phyloP scores from a whole-genome alignment of 1,140 invertebrate species.

The Aphis craccivora region DNA sequence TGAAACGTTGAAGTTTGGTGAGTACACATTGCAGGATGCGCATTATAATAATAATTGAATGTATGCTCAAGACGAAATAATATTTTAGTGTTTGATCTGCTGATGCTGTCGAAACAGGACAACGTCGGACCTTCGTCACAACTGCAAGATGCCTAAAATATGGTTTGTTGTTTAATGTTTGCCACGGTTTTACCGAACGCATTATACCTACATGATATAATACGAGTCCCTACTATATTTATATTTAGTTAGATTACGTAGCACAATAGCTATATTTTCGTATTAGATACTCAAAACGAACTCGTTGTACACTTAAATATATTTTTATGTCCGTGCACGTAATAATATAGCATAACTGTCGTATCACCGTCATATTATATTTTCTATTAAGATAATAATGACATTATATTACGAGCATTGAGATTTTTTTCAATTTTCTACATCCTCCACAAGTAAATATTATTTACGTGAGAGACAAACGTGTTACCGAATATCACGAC shows the following conservation, averaged over 20 bases:
- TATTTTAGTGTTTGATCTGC: neutral
- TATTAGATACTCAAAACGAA: neutral
- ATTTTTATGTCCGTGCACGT: neutral
- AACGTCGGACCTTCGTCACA: neutral
- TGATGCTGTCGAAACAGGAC: neutral
- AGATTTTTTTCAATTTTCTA: neutral
- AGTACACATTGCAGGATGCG: neutral
- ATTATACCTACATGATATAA: neutral
- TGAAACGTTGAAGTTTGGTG: neutral
- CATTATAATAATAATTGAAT: neutral
- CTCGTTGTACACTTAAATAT: neutral
- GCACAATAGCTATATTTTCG: neutral
- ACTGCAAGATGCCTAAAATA: neutral
- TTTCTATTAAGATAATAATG: neutral
- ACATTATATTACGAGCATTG: neutral
- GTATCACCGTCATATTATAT: neutral
- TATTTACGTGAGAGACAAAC: too few relatives aligned
- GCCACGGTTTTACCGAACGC: neutral
- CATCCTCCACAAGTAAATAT: neutral
- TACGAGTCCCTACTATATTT: neutral
- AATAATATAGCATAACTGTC: neutral
- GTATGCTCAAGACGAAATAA: neutral
- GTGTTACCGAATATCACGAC: neutral
- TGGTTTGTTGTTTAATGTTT: neutral
- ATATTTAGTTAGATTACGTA: neutral